phyloP scores from a whole-genome alignment of 2,888 invertebrate genomes.

The Tetragonisca angustula region DNA sequence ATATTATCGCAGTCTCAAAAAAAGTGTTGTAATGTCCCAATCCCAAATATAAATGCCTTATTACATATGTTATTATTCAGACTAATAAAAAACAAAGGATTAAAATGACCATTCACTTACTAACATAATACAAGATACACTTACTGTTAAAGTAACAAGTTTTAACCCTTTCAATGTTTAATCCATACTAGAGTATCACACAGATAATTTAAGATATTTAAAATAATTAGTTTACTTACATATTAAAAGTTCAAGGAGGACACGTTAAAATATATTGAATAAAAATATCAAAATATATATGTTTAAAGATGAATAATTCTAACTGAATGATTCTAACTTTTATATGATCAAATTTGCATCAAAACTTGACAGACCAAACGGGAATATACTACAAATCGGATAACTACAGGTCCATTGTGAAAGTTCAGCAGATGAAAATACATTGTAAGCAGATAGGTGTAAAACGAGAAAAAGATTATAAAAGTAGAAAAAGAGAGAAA shows the following conservation, averaged over 20 bases:
- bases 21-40: not conserved
- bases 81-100: not conserved
- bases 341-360: not conserved
- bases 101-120: not conserved
- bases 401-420: too few species aligned
- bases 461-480: not conserved
- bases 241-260: too few species aligned
- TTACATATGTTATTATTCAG: not conserved
- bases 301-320: too few species aligned
- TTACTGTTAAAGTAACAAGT: not conserved
- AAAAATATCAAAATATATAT: too few species aligned
- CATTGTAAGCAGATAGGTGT: constrained; percentile 5
- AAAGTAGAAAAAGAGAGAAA: constrained; percentile 14
- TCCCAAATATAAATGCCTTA: not conserved
- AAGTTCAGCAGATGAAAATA: not conserved
- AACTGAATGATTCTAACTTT: not conserved
- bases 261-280: too few species aligned
- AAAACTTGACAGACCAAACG: not conserved
- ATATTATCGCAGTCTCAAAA: not conserved
- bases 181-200: too few species aligned
- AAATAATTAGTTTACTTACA: too few species aligned
- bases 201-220: too few species aligned
- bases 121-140: not conserved
- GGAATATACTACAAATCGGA: not conserved
- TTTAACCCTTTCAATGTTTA: not conserved